Evolutionary conservation across 2,113 vertebrate species (phyloP).

Genomic region (Hippocampus zosterae): DNA sequence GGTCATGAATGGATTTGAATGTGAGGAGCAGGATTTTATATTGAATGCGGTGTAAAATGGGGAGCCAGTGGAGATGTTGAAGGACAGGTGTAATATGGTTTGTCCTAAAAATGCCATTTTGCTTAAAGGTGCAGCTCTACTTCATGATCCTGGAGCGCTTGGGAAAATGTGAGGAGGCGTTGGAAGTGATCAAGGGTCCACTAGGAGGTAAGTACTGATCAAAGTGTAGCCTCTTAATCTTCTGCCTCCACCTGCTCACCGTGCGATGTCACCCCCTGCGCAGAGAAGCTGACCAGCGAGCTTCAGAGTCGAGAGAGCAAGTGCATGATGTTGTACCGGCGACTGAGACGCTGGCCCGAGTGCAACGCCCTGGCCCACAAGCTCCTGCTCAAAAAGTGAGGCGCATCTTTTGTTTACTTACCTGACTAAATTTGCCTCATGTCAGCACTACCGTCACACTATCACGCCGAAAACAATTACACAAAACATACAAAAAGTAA

Average conservation of each 20-base stretch:
- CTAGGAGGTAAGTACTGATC: constrained; percentile 80
- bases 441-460: too few relatives aligned
- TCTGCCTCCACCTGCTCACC: too few relatives aligned
- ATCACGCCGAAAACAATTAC: too few relatives aligned
- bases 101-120: too few relatives aligned
- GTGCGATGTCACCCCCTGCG: constrained; percentile 14
- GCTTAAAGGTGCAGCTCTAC: constrained; percentile 87
- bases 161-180: constrained; percentile 91
- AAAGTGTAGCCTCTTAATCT: background rate
- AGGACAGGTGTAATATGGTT: too few relatives aligned
- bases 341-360: constrained; percentile 88
- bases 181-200: constrained; percentile 90
- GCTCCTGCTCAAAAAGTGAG: constrained; percentile 93
- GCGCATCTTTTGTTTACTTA: background rate
- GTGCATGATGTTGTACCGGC: constrained; percentile 93
- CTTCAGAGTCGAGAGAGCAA: constrained; percentile 95
- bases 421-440: too few relatives aligned
- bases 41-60: too few relatives aligned
- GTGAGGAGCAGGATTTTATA: too few relatives aligned
- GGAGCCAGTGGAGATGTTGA: too few relatives aligned
- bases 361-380: constrained; percentile 88
- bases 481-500: too few relatives aligned
- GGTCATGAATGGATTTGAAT: too few relatives aligned
- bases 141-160: constrained; percentile 96
- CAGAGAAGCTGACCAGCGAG: constrained; percentile 98